phyloP scores from a whole-genome alignment of 2,113 vertebrate genomes.

The Psephotus haematonotus region DNA sequence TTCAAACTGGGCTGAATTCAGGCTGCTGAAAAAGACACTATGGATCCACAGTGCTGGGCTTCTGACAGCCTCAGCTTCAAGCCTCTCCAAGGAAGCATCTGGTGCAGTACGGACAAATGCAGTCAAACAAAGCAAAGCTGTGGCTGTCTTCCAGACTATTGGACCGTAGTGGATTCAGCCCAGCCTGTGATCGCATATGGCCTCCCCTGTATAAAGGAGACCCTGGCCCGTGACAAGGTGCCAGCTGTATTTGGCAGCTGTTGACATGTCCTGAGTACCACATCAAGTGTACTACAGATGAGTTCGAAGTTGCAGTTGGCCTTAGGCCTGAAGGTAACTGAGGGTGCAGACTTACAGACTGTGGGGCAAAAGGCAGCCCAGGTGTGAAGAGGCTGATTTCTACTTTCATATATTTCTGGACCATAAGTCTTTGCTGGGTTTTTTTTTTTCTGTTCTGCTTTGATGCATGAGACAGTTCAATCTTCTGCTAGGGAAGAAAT shows the following conservation, averaged over 20 bases:
- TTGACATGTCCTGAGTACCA: rapidly evolving
- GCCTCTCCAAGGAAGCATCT: background rate
- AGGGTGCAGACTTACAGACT: background rate
- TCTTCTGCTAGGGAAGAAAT: background rate
- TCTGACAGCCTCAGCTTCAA: background rate
- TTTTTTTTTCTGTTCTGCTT: background rate
- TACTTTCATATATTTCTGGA: background rate
- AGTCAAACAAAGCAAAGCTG: background rate
- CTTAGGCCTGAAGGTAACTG: background rate
- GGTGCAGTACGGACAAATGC: background rate
- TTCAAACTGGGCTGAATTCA: background rate
- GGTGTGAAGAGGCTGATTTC: background rate
- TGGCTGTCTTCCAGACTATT: background rate
- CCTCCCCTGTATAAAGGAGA: rapidly evolving
- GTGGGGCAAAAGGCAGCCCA: background rate
- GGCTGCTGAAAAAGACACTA: background rate
- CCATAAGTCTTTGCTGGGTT: background rate
- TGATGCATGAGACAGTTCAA: background rate
- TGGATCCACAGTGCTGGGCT: background rate
- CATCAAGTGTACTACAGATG: background rate
- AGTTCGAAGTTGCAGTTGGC: background rate
- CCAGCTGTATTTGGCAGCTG: background rate
- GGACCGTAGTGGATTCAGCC: background rate
- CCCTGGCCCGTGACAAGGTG: background rate
- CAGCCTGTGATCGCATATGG: background rate